Conservation (phyloP, 2,797 vertebrate genomes). For the Oryzias dopingdopingensis region DNA sequence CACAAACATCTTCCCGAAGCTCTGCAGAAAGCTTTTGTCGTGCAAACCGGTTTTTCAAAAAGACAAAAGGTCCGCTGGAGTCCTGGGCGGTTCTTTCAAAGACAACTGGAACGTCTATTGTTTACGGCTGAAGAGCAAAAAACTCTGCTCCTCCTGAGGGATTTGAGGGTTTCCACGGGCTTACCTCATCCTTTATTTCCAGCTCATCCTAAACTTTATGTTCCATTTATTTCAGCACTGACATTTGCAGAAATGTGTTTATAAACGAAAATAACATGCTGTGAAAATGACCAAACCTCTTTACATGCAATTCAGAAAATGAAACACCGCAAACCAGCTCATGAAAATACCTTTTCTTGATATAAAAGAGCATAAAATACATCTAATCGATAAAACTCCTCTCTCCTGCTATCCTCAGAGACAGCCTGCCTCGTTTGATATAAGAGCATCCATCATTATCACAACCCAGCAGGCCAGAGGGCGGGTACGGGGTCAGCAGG, state of each 20-base stretch:
- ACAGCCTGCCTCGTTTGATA: constrained; percentile 45
- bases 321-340: too few relatives aligned
- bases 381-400: constrained; percentile 6
- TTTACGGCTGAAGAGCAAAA: constrained; percentile 30
- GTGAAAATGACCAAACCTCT: too few relatives aligned
- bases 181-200: not conserved
- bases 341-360: constrained; percentile 4
- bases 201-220: too few relatives aligned
- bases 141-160: constrained; percentile 10
- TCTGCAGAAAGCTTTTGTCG: constrained; percentile 30
- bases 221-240: too few relatives aligned
- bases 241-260: too few relatives aligned
- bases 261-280: too few relatives aligned
- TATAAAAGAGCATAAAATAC: not conserved
- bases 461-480: constrained; percentile 53
- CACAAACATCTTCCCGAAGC: constrained; percentile 1
- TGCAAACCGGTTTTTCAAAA: constrained; percentile 18
- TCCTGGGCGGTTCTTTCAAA: constrained; percentile 36
- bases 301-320: too few relatives aligned
- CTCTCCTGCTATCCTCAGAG: constrained; percentile 22
- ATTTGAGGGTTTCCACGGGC: constrained; percentile 25
- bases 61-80: constrained; percentile 38
- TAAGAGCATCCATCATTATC: constrained; percentile 64
- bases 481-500: constrained; percentile 35
- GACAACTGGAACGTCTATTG: constrained; percentile 35